A percentile compares a stretch with the other conserved stretches of the same genome.
These are phyloP conservation scores for Tamias sibiricus DNA, from an alignment of 2,113 vertebrate genomes.

Conservation along the genomic window DNA sequence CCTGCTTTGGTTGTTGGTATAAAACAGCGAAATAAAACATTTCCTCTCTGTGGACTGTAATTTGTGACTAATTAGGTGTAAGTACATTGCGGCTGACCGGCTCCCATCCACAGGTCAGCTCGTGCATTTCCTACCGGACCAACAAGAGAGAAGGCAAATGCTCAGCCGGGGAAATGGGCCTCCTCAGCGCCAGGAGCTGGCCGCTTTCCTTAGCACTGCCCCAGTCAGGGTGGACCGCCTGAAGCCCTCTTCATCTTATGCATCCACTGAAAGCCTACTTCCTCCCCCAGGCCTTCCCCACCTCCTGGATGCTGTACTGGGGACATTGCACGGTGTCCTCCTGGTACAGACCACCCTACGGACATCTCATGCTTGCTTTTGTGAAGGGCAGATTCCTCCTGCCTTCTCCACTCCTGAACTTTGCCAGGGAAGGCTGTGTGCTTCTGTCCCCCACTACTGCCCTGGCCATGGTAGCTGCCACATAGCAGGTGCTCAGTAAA, in stretches of 20 bases:
- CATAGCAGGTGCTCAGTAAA: not conserved
- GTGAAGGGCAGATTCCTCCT: not conserved
- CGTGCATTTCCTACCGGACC: not conserved
- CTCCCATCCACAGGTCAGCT: not conserved
- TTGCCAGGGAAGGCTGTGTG: not conserved
- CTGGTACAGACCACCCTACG: not conserved
- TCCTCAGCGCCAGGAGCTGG: not conserved
- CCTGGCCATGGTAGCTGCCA: not conserved
- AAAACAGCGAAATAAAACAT: not conserved
- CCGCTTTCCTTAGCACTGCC: not conserved
- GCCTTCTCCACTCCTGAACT: not conserved
- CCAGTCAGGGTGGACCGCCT: not conserved
- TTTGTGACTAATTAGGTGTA: slow-evolving; percentile 33
- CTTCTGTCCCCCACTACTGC: not conserved
- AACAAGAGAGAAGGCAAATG: not conserved
- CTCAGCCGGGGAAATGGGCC: not conserved
- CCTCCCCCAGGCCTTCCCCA: not conserved
- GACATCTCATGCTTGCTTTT: not conserved
- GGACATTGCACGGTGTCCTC: rapidly evolving
- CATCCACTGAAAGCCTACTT: not conserved
- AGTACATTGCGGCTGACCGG: slow-evolving; percentile 8
- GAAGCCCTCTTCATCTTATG: not conserved
- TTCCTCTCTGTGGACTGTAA: not conserved
- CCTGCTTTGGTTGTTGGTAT: not conserved
- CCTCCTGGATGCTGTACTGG: too few relatives aligned